A percentile compares a stretch with the other conserved stretches of the same genome.
Conservation (phyloP, 2,113 vertebrate genomes). For the Bombycilla garrulus region DNA sequence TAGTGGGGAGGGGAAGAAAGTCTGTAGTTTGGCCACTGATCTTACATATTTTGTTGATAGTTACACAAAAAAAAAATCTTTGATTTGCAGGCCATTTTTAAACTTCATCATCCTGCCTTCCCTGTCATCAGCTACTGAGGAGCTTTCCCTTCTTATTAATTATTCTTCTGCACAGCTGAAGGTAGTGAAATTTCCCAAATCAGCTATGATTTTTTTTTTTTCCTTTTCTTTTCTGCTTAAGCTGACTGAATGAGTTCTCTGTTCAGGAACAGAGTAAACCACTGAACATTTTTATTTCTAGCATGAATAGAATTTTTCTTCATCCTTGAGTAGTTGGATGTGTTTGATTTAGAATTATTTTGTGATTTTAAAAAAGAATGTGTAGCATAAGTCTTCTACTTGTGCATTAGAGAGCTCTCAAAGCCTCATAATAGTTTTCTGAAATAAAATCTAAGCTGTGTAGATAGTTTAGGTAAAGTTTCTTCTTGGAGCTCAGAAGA, state of each 20-base stretch:
- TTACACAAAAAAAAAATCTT: background rate
- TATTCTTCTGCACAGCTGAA: background rate
- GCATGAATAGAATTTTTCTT: background rate
- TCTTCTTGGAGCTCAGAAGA: background rate
- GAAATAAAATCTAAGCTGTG: background rate
- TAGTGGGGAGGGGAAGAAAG: background rate
- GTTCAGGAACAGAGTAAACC: background rate
- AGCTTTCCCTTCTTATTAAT: background rate
- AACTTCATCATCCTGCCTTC: background rate
- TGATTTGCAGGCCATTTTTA: background rate
- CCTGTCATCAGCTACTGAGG: background rate
- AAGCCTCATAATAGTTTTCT: background rate
- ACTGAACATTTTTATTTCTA: background rate
- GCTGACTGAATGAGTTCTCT: background rate
- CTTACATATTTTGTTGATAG: background rate
- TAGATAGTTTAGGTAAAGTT: background rate
- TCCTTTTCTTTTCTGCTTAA: background rate
- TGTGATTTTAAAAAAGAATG: background rate
- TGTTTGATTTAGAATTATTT: background rate
- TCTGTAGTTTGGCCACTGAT: background rate
- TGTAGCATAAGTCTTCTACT: background rate
- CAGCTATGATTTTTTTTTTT: background rate
- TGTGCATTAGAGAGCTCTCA: background rate
- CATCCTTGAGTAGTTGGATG: background rate
- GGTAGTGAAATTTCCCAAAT: background rate